A percentile compares a stretch with the other conserved stretches of the same genome.
Conservation (phyloP, 2,113 vertebrate genomes). For the Anhinga anhinga region DNA sequence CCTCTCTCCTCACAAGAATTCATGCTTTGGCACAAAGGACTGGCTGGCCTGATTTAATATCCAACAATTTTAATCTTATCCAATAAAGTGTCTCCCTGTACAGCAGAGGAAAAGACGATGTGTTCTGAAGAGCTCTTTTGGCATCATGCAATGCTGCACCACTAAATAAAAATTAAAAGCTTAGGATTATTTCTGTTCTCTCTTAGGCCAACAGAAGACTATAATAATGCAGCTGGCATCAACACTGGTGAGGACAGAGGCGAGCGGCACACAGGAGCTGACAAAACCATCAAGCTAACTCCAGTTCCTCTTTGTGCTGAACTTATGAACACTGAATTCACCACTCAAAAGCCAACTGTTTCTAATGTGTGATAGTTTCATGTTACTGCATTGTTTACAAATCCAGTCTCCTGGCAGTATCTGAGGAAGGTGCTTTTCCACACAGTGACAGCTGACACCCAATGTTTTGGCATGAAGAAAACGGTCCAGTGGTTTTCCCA, state of each 20-base stretch:
- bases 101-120: background rate
- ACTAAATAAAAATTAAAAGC: background rate
- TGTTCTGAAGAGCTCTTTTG: background rate
- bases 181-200: background rate
- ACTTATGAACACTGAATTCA: background rate
- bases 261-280: background rate
- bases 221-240: background rate
- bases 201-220: background rate
- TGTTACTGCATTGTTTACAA: background rate
- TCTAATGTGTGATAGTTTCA: background rate
- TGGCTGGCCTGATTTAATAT: slow-evolving; percentile 2
- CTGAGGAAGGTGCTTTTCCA: background rate
- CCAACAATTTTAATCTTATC: background rate
- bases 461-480: background rate
- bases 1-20: slow-evolving; percentile 30
- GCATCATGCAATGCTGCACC: background rate
- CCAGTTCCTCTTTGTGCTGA: background rate
- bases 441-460: background rate
- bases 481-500: background rate
- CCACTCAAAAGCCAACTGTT: background rate
- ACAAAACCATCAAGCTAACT: background rate
- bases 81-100: background rate
- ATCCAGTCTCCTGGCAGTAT: background rate
- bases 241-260: background rate
- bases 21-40: slow-evolving; percentile 16